These are phyloP conservation scores for Patella pellucida DNA, from an alignment of 2,888 invertebrate species.

Conservation along the genomic window DNA sequence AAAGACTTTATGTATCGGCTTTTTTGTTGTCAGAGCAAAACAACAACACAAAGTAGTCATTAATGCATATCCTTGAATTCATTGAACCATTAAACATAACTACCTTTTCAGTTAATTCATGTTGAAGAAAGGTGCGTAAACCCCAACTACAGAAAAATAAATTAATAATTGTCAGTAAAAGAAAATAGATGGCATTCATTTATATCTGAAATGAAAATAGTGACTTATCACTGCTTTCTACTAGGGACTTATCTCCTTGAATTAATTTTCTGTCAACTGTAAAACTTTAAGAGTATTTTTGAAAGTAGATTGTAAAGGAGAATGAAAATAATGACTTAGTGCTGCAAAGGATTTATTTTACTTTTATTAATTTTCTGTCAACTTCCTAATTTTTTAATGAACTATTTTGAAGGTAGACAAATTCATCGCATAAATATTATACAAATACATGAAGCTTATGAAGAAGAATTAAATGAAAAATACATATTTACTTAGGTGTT, in stretches of 20 bases:
- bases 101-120: slow-evolving; percentile 86
- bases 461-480: neutral
- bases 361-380: no score
- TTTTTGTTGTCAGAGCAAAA: neutral
- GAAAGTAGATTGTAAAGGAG: no score
- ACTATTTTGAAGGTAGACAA: neutral
- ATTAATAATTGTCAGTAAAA: neutral
- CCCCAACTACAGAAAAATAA: slow-evolving; percentile 75
- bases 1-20: neutral
- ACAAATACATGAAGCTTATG: neutral
- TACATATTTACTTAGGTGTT: slow-evolving; percentile 74
- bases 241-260: neutral
- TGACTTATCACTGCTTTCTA: neutral
- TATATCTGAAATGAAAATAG: neutral
- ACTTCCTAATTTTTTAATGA: no score
- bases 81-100: neutral
- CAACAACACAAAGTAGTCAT: neutral
- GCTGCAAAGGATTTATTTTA: no score
- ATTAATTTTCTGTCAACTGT: neutral
- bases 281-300: no score
- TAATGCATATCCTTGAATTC: neutral
- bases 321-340: no score
- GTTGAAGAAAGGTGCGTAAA: slow-evolving; percentile 79
- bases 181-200: neutral
- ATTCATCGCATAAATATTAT: neutral